Evolutionary conservation across 1,140 invertebrate species (phyloP), one percentile per base, ranked within the genome.

Genomic region (Diorhabda elongata): DNA sequence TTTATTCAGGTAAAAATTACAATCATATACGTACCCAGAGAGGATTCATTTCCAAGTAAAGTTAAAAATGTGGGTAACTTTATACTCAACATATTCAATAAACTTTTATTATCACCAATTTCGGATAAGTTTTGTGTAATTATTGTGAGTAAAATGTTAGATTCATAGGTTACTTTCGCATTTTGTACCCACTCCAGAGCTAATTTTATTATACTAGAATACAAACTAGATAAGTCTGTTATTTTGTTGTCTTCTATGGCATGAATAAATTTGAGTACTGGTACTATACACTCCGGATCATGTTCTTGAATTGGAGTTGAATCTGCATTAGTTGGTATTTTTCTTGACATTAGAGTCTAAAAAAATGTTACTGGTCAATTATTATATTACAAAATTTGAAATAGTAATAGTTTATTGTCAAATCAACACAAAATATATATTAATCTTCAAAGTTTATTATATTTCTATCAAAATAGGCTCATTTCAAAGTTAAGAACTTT

Each of bases 261-360:
- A 42, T 81, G 61, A 44, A 87, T 77, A 75, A 87, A 86, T 74
- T 86, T 82, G 74, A 86, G 83, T 26, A 86, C 71, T 7, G 84
- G 69, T 42, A 76, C 74, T 44, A 81, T 75, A 69, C 83, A 85
- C 76, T 86, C 84, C 8, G 80, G 75, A 66, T 84, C 78, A 2
- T 70, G 64, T 8, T 68, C 7, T 5, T 43, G 61, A 42, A 58
- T 26, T 68, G 64, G 43, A 3, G 52, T 43, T 47, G 57, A 42
- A 11, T 69, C 44, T 26, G 42, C 6, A 26, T 59, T 43, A 58
- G 68, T 42, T 3, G 52, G 11, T 11, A 26, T n/a, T 9, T 56
- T 58, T 58, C 61, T 60, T 5, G n/a, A n/a, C 6, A 64, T 11
- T 7, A 64, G 44, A 5, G 47, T 8, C 60, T 64, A 62, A 63